These are phyloP conservation scores for Sipha maydis DNA, from an alignment of 2,888 invertebrate genomes.

Conservation along the genomic window DNA sequence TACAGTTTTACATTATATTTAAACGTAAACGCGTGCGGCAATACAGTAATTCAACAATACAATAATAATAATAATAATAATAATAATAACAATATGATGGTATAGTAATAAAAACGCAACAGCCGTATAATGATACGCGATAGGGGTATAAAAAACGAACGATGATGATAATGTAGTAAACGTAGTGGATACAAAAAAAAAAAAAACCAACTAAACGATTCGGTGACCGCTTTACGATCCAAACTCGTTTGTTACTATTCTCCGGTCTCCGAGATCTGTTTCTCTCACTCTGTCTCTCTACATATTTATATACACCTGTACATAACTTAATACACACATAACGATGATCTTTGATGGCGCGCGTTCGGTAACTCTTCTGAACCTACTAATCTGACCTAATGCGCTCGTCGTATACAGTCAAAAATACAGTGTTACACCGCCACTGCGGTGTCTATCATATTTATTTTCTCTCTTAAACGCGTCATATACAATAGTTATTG, in stretches of 20 bases:
- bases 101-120: neutral
- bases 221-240: slow-evolving; percentile 41
- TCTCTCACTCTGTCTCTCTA: neutral
- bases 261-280: neutral
- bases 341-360: neutral
- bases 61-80: neutral
- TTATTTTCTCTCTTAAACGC: too few species aligned
- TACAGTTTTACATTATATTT: neutral
- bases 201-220: slow-evolving; percentile 23
- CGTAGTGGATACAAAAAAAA: neutral
- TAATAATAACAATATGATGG: too few species aligned
- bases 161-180: slow-evolving; percentile 5
- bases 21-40: neutral
- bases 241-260: slow-evolving; percentile 8
- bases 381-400: too few species aligned
- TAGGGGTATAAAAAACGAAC: neutral
- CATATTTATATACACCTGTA: neutral
- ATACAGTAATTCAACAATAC: neutral
- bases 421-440: too few species aligned
- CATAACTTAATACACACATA: neutral
- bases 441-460: too few species aligned
- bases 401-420: too few species aligned
- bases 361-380: neutral
- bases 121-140: neutral
- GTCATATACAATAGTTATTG: neutral